Conservation (phyloP, 30 jellyfish, hydroid and myxozoan genomes). For the Hydractinia symbiolongicarpus region DNA sequence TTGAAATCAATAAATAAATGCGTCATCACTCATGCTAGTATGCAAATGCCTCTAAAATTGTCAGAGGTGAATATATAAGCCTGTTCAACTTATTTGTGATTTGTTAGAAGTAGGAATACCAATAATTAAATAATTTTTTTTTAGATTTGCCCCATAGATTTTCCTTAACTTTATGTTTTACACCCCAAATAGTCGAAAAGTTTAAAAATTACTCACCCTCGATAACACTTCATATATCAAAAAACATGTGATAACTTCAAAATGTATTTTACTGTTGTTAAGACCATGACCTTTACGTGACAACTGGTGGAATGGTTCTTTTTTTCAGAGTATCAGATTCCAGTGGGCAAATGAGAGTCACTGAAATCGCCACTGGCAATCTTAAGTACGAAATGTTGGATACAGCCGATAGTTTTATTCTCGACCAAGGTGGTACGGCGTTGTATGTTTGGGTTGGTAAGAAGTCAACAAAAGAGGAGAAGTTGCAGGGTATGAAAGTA, state of each 20-base stretch:
- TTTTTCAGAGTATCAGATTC: slow-evolving; percentile 57
- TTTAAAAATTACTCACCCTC: too few relatives aligned
- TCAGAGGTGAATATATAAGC: too few relatives aligned
- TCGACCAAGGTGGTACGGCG: slow-evolving; percentile 84
- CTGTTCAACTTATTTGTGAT: not conserved
- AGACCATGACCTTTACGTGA: too few relatives aligned
- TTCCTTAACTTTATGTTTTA: too few relatives aligned
- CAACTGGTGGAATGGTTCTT: not conserved
- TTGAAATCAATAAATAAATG: not conserved
- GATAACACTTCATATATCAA: too few relatives aligned
- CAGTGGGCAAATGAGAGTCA: slow-evolving; percentile 78
- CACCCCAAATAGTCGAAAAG: too few relatives aligned
- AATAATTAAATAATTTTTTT: too few relatives aligned
- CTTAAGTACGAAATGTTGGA: slow-evolving; percentile 61
- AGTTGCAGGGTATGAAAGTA: slow-evolving; percentile 73
- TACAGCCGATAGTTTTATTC: slow-evolving; percentile 61
- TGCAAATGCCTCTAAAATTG: not conserved
- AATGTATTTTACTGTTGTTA: too few relatives aligned
- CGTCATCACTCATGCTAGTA: not conserved
- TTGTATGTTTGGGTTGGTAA: slow-evolving; percentile 79
- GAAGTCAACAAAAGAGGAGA: slow-evolving; percentile 76
- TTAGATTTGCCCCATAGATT: too few relatives aligned
- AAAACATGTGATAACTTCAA: too few relatives aligned
- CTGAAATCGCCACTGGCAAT: slow-evolving; percentile 80
- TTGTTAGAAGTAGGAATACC: too few relatives aligned